A percentile compares a stretch with the other conserved stretches of the same genome.
These are phyloP conservation scores for Lasioglossum morio DNA, from an alignment of 2,888 invertebrate genomes.

Conservation along the genomic window DNA sequence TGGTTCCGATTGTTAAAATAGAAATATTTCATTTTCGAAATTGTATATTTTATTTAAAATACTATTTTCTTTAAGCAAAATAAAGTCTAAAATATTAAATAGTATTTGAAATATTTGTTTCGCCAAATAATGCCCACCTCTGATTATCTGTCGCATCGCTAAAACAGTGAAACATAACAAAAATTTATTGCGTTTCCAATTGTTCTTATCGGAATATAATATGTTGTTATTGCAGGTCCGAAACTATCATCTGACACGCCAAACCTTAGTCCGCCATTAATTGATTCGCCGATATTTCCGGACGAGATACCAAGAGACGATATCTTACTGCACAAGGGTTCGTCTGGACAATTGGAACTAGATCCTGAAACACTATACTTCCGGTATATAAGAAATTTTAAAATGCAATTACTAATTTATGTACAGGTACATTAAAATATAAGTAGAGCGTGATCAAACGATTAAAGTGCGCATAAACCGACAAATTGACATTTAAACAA, in stretches of 20 bases:
- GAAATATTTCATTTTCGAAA: too few relatives aligned
- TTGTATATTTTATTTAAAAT: too few relatives aligned
- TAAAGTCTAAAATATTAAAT: too few relatives aligned
- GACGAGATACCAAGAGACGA: slow-evolving; percentile 66
- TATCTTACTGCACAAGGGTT: slow-evolving; percentile 53
- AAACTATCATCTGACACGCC: slow-evolving; percentile 77
- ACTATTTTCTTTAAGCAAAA: too few relatives aligned
- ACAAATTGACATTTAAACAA: too few relatives aligned
- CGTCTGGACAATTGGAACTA: slow-evolving; percentile 68
- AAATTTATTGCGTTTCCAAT: not conserved
- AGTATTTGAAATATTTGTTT: too few relatives aligned
- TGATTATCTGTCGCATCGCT: not conserved
- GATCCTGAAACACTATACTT: slow-evolving; percentile 82
- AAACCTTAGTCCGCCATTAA: slow-evolving; percentile 71
- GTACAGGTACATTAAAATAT: not conserved
- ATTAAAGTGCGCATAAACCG: too few relatives aligned
- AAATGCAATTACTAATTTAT: not conserved
- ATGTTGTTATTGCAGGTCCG: slow-evolving; percentile 72
- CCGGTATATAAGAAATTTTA: slow-evolving; percentile 70
- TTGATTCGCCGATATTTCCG: slow-evolving; percentile 76
- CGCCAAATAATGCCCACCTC: too few relatives aligned
- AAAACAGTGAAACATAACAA: not conserved
- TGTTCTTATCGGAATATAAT: too few relatives aligned
- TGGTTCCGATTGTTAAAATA: too few relatives aligned
- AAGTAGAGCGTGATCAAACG: too few relatives aligned